phyloP scores from a whole-genome alignment of 2,888 invertebrate species.

The Patella pellucida region DNA sequence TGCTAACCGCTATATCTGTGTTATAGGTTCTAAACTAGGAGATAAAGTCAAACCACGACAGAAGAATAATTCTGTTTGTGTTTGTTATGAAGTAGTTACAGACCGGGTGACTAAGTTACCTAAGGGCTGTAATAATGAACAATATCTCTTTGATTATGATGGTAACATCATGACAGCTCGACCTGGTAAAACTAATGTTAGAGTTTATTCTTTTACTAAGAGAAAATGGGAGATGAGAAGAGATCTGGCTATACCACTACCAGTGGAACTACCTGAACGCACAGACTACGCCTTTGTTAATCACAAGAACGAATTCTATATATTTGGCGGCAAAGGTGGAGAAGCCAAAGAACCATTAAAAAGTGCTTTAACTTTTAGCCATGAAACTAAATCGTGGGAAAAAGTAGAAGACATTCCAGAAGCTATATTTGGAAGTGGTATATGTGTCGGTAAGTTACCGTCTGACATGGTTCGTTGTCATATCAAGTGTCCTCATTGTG shows the following conservation, averaged over 20 bases:
- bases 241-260: slow-evolving; percentile 38
- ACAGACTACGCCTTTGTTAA: slow-evolving; percentile 41
- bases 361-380: slow-evolving; percentile 39
- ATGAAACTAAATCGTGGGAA: slow-evolving; percentile 38
- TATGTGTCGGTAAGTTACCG: slow-evolving; percentile 43
- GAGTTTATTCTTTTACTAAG: slow-evolving; percentile 37
- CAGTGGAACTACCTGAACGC: slow-evolving; percentile 37
- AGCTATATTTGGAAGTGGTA: slow-evolving; percentile 44
- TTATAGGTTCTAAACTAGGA: slow-evolving; percentile 45
- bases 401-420: slow-evolving; percentile 45
- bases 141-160: slow-evolving; percentile 39
- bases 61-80: slow-evolving; percentile 34
- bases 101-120: slow-evolving; percentile 38
- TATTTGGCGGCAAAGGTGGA: slow-evolving; percentile 46
- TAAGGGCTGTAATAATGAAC: slow-evolving; percentile 39
- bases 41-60: slow-evolving; percentile 28
- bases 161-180: slow-evolving; percentile 44
- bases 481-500: slow-evolving; percentile 55
- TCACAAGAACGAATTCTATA: slow-evolving; percentile 41
- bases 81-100: slow-evolving; percentile 37
- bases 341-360: slow-evolving; percentile 34
- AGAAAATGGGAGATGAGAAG: slow-evolving; percentile 38
- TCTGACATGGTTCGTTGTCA: slow-evolving; percentile 47
- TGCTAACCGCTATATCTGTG: slow-evolving; percentile 42
- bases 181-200: slow-evolving; percentile 42